Percentiles rank a stretch among this genome's conserved stretches.
These are phyloP conservation scores for Pithecia hirsuta DNA, from an alignment of 2,797 vertebrate genomes.

Conservation along the genomic window DNA sequence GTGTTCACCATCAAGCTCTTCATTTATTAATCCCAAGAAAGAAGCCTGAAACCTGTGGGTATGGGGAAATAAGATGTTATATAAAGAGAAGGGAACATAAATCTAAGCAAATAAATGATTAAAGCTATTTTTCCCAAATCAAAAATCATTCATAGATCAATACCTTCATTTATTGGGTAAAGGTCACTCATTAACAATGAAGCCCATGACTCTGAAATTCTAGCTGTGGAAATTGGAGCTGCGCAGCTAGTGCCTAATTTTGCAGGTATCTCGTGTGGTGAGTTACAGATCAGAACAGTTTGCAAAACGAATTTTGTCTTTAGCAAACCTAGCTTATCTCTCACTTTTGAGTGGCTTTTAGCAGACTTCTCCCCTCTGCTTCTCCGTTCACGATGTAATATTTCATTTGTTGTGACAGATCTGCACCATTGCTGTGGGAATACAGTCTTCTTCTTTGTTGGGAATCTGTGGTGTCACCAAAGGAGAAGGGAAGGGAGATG, in stretches of 20 bases:
- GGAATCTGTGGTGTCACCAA: neutral
- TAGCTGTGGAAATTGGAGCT: neutral
- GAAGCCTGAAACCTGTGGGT: neutral
- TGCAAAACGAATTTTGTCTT: neutral
- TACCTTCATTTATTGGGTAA: neutral
- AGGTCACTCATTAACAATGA: neutral
- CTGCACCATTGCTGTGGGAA: neutral
- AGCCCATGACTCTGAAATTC: neutral
- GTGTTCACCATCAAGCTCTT: neutral
- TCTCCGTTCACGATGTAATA: neutral
- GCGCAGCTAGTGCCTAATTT: neutral
- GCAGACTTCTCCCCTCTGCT: neutral
- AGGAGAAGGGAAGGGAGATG: neutral
- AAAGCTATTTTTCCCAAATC: conserved; percentile 13
- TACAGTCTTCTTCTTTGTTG: neutral
- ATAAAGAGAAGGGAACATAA: neutral
- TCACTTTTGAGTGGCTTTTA: neutral
- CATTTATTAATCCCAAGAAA: neutral
- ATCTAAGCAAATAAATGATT: neutral
- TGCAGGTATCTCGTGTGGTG: neutral
- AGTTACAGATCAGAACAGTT: neutral
- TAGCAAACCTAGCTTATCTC: neutral
- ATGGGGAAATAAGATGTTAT: neutral
- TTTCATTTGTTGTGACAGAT: neutral
- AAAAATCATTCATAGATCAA: conserved; percentile 36